Percentiles rank a stretch among this genome's conserved stretches.
Conservation (phyloP, 1,140 invertebrate species). For the Brachionus paranguensis region DNA sequence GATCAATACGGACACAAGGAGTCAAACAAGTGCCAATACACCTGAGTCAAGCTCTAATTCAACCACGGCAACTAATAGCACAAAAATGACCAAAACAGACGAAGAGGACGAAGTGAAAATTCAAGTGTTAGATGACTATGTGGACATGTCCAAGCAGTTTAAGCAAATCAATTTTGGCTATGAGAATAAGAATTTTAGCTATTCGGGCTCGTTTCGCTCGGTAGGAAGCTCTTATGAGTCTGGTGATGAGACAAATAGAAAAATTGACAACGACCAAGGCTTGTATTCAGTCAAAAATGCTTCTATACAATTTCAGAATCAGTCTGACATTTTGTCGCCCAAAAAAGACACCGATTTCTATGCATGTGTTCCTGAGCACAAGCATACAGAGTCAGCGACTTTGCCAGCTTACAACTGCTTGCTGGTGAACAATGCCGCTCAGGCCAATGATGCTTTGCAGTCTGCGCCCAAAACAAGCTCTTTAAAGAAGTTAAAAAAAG, state of each 20-base stretch:
- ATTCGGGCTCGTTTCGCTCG: slow-evolving; percentile 2
- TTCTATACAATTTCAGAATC: slow-evolving; percentile 24
- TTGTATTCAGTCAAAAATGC: slow-evolving; percentile 15
- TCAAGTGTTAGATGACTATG: slow-evolving; percentile 6
- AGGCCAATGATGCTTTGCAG: neutral
- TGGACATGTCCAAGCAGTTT: neutral
- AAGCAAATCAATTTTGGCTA: slow-evolving; percentile 2
- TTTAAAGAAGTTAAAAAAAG: slow-evolving; percentile 7
- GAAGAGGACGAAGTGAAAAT: slow-evolving; percentile 12
- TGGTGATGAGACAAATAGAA: neutral
- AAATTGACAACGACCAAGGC: neutral
- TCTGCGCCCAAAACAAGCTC: neutral
- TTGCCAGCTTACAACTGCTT: slow-evolving; percentile 3
- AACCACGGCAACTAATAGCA: slow-evolving; percentile 2
- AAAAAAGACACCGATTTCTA: neutral
- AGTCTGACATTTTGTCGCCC: neutral
- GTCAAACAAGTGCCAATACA: neutral
- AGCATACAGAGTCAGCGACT: neutral
- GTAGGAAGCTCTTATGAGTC: neutral
- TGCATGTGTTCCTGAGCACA: neutral
- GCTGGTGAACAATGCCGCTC: neutral
- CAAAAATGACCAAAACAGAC: slow-evolving; percentile 2
- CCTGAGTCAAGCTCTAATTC: slow-evolving; percentile 4
- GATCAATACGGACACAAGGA: neutral
- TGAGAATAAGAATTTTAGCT: slow-evolving; percentile 26